A percentile compares a stretch with the other conserved stretches of the same genome.
phyloP scores from a whole-genome alignment of 2,797 vertebrate genomes.

The Sebastes alutus region DNA sequence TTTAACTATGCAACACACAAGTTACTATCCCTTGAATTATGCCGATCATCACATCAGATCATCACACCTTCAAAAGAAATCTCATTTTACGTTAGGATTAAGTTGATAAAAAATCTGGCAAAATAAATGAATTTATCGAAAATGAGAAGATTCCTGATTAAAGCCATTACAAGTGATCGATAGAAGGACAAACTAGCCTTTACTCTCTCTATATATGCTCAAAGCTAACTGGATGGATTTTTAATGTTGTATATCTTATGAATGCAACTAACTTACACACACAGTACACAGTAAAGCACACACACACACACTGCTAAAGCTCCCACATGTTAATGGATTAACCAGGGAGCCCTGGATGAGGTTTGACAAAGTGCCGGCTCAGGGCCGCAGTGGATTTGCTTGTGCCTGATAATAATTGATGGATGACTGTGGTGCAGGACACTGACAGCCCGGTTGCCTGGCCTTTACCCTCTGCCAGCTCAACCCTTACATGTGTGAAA shows the following conservation, averaged over 20 bases:
- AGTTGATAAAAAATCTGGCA: not conserved
- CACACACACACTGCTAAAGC: conserved; percentile 32
- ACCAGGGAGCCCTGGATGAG: conserved; percentile 73
- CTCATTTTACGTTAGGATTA: not conserved
- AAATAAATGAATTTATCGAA: not conserved
- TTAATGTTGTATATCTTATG: not conserved
- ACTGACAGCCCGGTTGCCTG: conserved; percentile 93
- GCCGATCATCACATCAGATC: not conserved
- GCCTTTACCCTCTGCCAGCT: conserved; percentile 95
- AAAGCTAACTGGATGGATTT: conserved; percentile 3
- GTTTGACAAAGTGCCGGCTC: conserved; percentile 84
- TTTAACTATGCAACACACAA: not conserved
- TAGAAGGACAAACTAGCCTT: conserved; percentile 37
- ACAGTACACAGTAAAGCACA: not conserved
- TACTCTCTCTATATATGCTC: not conserved
- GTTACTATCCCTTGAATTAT: not conserved
- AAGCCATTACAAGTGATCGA: conserved; percentile 12
- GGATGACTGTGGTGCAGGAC: conserved; percentile 85
- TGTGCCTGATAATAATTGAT: conserved; percentile 96
- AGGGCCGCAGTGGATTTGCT: conserved; percentile 83
- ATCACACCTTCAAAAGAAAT: not conserved
- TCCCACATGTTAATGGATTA: conserved; percentile 78
- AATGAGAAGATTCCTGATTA: not conserved
- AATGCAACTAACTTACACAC: not conserved
- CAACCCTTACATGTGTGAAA: conserved; percentile 98